Conservation (phyloP, 1,140 invertebrate species). For the Drosophila navojoa region DNA sequence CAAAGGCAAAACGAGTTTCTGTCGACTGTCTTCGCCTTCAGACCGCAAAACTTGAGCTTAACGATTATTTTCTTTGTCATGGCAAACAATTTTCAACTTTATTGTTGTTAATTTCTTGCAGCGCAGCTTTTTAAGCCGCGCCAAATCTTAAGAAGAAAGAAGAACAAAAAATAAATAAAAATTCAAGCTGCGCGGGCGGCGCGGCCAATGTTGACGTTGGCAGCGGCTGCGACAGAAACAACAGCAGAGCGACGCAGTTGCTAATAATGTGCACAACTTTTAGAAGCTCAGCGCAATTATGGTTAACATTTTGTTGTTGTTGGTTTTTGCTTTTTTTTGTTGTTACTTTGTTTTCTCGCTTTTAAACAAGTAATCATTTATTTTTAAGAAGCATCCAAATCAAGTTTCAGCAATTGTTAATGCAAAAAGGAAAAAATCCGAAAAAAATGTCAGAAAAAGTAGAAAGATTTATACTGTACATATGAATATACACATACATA, state of each 20-base stretch:
- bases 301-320: slow-evolving; percentile 39
- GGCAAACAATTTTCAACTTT: slow-evolving; percentile 74
- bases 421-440: slow-evolving; percentile 45
- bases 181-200: slow-evolving; percentile 31
- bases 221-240: slow-evolving; percentile 1
- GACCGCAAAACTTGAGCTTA: slow-evolving; percentile 40
- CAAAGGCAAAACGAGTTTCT: slow-evolving; percentile 51
- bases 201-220: slow-evolving; percentile 5
- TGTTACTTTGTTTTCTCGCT: slow-evolving; percentile 28
- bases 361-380: slow-evolving; percentile 69
- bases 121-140: slow-evolving; percentile 48
- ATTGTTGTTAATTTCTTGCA: slow-evolving; percentile 76
- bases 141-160: slow-evolving; percentile 31
- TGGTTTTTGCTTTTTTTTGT: slow-evolving; percentile 22
- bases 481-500: slow-evolving; percentile 1
- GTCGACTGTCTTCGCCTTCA: slow-evolving; percentile 45
- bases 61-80: slow-evolving; percentile 76
- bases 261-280: slow-evolving; percentile 51
- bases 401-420: slow-evolving; percentile 75
- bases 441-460: slow-evolving; percentile 42
- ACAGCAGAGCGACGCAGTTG: slow-evolving; percentile 20
- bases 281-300: slow-evolving; percentile 52
- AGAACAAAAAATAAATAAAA: slow-evolving; percentile 1
- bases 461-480: slow-evolving; percentile 54
- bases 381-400: slow-evolving; percentile 76